phyloP scores from a whole-genome alignment of 2,113 vertebrate species.

The Myotis brandtii region DNA sequence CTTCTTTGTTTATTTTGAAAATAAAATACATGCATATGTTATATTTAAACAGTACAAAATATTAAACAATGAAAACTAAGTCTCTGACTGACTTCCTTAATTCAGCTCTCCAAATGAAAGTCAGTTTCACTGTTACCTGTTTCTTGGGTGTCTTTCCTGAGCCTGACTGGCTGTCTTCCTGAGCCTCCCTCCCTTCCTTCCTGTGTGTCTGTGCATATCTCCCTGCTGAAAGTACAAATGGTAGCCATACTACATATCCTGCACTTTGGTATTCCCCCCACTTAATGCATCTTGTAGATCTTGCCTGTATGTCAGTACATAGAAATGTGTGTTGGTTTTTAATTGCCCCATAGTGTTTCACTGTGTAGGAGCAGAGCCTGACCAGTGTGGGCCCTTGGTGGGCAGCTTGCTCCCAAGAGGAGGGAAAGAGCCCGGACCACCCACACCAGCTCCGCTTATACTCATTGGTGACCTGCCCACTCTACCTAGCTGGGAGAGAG shows the following conservation, averaged over 20 bases:
- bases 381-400: background rate
- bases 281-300: background rate
- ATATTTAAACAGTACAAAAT: background rate
- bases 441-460: background rate
- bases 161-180: background rate
- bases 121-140: background rate
- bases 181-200: background rate
- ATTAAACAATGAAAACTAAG: background rate
- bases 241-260: background rate
- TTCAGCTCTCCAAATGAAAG: background rate
- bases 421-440: background rate
- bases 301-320: background rate
- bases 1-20: conserved; percentile 15
- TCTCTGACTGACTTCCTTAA: background rate
- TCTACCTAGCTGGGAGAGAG: background rate
- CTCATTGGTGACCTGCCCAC: no score
- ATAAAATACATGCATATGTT: background rate
- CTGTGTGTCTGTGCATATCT: background rate
- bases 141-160: background rate
- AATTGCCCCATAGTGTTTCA: background rate
- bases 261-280: background rate
- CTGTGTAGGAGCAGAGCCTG: background rate
- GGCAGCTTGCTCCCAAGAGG: background rate
- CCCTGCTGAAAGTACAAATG: background rate
- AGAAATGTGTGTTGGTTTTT: background rate